A percentile compares a stretch with the other conserved stretches of the same genome.
These are phyloP conservation scores for Hermaeophaga mercurialis DNA, from an alignment of 2,888 invertebrate genomes.

Conservation along the genomic window DNA sequence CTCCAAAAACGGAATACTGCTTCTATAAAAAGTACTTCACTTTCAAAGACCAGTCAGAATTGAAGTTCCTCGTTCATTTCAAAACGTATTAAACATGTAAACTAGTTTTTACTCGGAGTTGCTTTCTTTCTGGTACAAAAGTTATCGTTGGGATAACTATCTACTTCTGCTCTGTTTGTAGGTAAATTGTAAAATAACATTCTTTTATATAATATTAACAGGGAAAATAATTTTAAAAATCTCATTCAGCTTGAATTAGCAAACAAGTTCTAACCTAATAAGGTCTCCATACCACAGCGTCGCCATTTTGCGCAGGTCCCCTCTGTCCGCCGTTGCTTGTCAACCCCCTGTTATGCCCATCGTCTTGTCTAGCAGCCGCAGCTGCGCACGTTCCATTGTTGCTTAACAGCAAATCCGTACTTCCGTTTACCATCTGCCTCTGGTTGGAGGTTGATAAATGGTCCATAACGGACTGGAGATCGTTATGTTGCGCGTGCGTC, in stretches of 20 bases:
- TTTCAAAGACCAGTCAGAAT: too few relatives aligned
- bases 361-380: constrained; percentile 65
- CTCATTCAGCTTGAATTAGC: background rate
- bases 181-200: too few relatives aligned
- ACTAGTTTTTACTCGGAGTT: too few relatives aligned
- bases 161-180: too few relatives aligned
- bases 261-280: constrained; percentile 60
- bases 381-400: constrained; percentile 67
- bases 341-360: constrained; percentile 56
- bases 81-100: too few relatives aligned
- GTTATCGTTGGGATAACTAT: too few relatives aligned
- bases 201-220: too few relatives aligned
- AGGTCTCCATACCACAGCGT: constrained; percentile 77
- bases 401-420: constrained; percentile 59
- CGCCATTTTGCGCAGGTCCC: constrained; percentile 67
- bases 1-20: too few relatives aligned
- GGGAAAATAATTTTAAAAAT: constrained; percentile 10
- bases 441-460: constrained; percentile 69
- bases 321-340: constrained; percentile 57
- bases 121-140: too few relatives aligned
- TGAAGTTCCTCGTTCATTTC: too few relatives aligned
- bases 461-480: constrained; percentile 77
- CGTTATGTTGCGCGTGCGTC: constrained; percentile 63
- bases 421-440: constrained; percentile 58
- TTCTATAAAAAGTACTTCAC: too few relatives aligned